Evolutionary conservation across 1,140 invertebrate genomes (phyloP).

Genomic region (Melipona quadrifasciata): DNA sequence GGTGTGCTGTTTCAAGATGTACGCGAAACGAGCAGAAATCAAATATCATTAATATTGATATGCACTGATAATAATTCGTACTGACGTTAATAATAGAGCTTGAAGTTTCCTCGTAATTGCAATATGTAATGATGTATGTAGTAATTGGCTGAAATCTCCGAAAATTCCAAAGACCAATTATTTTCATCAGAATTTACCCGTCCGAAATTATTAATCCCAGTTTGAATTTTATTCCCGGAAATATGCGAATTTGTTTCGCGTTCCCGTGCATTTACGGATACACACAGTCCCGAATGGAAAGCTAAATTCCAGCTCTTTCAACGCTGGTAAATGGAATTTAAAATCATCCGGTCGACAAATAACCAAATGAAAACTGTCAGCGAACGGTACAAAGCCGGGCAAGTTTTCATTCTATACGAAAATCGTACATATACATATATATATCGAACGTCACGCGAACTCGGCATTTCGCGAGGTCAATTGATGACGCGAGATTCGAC

Average conservation of each 20-base stretch:
- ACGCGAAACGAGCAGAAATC: no score
- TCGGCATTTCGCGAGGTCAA: neutral
- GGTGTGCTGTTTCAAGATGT: no score
- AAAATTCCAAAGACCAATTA: neutral
- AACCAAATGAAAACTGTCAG: neutral
- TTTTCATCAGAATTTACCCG: neutral
- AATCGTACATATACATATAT: neutral
- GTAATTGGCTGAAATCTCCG: neutral
- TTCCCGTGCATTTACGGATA: neutral
- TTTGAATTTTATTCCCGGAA: neutral
- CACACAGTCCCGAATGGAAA: no score
- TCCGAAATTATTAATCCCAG: no score
- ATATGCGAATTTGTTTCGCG: neutral
- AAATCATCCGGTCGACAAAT: neutral
- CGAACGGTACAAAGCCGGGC: no score
- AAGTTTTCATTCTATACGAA: neutral
- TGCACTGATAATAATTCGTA: no score
- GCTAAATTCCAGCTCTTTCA: neutral
- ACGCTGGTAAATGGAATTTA: neutral
- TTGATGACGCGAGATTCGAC: neutral
- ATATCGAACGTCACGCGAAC: neutral
- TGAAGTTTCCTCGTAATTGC: no score
- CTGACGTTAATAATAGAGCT: no score
- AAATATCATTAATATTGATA: no score
- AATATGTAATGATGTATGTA: no score